Evolutionary conservation across 2,113 vertebrate species (phyloP).

Genomic region (Pongo pygmaeus): DNA sequence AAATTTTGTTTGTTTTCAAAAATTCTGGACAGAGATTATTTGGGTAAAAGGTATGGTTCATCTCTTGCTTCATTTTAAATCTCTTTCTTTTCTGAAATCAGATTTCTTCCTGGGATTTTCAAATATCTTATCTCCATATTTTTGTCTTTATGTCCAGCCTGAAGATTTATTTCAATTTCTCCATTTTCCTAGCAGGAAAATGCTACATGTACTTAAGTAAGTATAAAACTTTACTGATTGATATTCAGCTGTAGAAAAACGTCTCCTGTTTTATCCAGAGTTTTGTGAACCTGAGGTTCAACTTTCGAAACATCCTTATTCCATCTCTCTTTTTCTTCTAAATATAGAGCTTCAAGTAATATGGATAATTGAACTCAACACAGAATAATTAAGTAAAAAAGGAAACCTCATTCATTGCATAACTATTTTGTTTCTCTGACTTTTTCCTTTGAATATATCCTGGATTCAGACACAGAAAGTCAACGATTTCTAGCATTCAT

Average conservation of each 20-base stretch:
- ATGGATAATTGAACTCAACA: neutral
- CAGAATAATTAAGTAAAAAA: neutral
- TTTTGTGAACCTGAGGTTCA: neutral
- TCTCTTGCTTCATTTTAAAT: slow-evolving; percentile 70
- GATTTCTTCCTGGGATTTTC: slow-evolving; percentile 48
- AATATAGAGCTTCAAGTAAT: neutral
- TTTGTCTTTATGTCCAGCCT: slow-evolving; percentile 49
- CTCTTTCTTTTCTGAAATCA: slow-evolving; percentile 32
- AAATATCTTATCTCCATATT: slow-evolving; percentile 56
- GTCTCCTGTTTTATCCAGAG: neutral
- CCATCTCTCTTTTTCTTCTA: neutral
- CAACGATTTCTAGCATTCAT: slow-evolving; percentile 58
- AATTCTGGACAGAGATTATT: slow-evolving; percentile 55
- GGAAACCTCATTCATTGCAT: neutral
- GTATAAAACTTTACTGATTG: slow-evolving; percentile 48
- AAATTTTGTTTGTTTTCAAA: neutral
- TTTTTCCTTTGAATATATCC: slow-evolving; percentile 38
- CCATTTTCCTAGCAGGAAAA: slow-evolving; percentile 72
- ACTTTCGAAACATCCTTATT: neutral
- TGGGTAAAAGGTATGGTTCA: slow-evolving; percentile 57
- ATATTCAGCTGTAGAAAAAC: slow-evolving; percentile 10
- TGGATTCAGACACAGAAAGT: slow-evolving; percentile 59
- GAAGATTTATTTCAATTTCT: slow-evolving; percentile 77
- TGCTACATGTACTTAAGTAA: neutral
- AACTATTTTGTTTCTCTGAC: neutral